phyloP scores from a whole-genome alignment of 2,888 invertebrate genomes.

The Balanococcus diminutus region DNA sequence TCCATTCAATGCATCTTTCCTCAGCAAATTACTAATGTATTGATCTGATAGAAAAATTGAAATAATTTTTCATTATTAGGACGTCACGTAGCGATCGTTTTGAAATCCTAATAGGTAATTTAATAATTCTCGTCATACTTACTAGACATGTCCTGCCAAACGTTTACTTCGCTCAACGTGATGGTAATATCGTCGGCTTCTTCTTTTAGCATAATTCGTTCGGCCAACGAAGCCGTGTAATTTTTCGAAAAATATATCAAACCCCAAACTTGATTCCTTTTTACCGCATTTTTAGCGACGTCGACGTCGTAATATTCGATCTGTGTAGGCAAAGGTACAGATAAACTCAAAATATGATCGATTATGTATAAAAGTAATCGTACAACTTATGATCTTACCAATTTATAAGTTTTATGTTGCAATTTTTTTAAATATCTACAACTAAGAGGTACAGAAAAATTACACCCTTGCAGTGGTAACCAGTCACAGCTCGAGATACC shows the following conservation, averaged over 20 bases:
- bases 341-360: not conserved
- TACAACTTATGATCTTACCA: slow-evolving; percentile 70
- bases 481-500: slow-evolving; percentile 54
- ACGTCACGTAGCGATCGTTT: too few species aligned
- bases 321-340: slow-evolving; percentile 60
- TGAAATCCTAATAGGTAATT: too few species aligned
- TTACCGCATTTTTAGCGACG: slow-evolving; percentile 71
- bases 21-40: slow-evolving; percentile 58
- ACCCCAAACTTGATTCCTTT: slow-evolving; percentile 76
- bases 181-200: slow-evolving; percentile 68
- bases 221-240: slow-evolving; percentile 74
- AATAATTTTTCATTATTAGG: not conserved
- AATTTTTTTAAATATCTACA: slow-evolving; percentile 68
- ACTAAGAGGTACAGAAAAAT: slow-evolving; percentile 62
- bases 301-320: slow-evolving; percentile 67
- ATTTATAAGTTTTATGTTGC: slow-evolving; percentile 69
- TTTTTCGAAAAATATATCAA: slow-evolving; percentile 76
- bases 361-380: slow-evolving; percentile 60
- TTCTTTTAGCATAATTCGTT: slow-evolving; percentile 68
- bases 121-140: slow-evolving; percentile 61
- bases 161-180: slow-evolving; percentile 70
- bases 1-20: slow-evolving; percentile 57
- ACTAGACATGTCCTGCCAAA: slow-evolving; percentile 88
- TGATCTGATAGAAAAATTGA: slow-evolving; percentile 58
- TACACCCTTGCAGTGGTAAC: slow-evolving; percentile 59